These are phyloP conservation scores for Drosophila anceps DNA, from an alignment of 2,888 invertebrate species.

Conservation along the genomic window DNA sequence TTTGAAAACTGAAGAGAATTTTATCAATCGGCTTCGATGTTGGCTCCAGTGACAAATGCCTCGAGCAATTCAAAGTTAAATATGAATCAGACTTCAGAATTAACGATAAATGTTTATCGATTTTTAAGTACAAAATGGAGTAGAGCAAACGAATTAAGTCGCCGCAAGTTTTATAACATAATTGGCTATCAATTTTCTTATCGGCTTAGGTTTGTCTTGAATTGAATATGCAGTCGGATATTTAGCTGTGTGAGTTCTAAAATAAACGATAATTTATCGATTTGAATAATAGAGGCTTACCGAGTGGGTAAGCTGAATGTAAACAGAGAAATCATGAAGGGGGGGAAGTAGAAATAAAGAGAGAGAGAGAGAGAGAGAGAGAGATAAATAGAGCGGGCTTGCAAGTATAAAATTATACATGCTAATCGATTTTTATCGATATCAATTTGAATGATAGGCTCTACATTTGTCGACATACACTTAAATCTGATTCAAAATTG, in stretches of 20 bases:
- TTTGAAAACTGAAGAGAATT: not conserved
- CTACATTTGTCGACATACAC: no score
- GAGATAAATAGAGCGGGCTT: no score
- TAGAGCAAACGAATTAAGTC: not conserved
- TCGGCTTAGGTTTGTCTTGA: not conserved
- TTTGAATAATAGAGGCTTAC: not conserved
- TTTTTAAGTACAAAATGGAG: not conserved
- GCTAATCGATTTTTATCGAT: not conserved
- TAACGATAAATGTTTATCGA: constrained; percentile 15
- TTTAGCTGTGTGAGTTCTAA: not conserved
- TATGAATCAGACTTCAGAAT: constrained; percentile 7
- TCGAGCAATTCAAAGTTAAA: constrained; percentile 1
- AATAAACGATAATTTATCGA: not conserved
- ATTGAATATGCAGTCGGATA: not conserved
- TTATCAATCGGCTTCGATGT: constrained; percentile 20
- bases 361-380: not conserved
- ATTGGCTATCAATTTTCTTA: not conserved
- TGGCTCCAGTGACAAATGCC: constrained; percentile 12
- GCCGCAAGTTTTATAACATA: not conserved
- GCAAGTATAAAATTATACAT: no score
- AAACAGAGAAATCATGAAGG: not conserved
- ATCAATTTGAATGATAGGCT: not conserved
- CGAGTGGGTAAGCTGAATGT: not conserved
- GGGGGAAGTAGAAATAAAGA: no score
- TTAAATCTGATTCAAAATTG: no score